A percentile compares a stretch with the other conserved stretches of the same genome.
Conservation (phyloP, 2,797 vertebrate genomes). For the Odontamblyopus rebecca region DNA sequence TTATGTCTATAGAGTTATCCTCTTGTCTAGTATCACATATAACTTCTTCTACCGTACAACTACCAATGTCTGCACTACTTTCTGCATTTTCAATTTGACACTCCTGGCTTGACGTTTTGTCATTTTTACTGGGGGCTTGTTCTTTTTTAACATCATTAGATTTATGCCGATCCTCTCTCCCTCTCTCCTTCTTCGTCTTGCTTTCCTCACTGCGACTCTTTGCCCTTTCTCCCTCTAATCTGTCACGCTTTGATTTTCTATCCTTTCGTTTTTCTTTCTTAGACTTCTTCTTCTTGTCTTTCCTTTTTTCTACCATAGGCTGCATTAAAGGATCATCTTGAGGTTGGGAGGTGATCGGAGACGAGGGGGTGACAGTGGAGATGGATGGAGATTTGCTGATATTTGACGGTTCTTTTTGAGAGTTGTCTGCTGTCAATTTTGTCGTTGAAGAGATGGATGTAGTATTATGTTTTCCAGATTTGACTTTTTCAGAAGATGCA, state of each 20-base stretch:
- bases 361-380: conserved; percentile 45
- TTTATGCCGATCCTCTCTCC: conserved; percentile 50
- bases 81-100: conserved; percentile 52
- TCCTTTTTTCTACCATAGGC: conserved; percentile 42
- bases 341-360: conserved; percentile 40
- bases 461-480: conserved; percentile 68
- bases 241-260: conserved; percentile 61
- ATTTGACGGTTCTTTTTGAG: conserved; percentile 52
- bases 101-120: conserved; percentile 58
- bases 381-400: conserved; percentile 52
- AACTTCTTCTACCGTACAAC: conserved; percentile 44
- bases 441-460: conserved; percentile 47
- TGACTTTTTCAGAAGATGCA: conserved; percentile 84
- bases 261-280: conserved; percentile 68
- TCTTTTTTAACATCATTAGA: conserved; percentile 46
- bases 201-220: conserved; percentile 54
- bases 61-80: conserved; percentile 44
- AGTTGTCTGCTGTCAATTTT: conserved; percentile 39
- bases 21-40: conserved; percentile 39
- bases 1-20: conserved; percentile 46
- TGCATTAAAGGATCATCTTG: conserved; percentile 41
- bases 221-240: conserved; percentile 38
- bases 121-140: conserved; percentile 48
- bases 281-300: conserved; percentile 63
- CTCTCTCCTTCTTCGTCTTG: conserved; percentile 57